Evolutionary conservation across 2,888 invertebrate species (phyloP).

Genomic region (Aphodius sticticus): DNA sequence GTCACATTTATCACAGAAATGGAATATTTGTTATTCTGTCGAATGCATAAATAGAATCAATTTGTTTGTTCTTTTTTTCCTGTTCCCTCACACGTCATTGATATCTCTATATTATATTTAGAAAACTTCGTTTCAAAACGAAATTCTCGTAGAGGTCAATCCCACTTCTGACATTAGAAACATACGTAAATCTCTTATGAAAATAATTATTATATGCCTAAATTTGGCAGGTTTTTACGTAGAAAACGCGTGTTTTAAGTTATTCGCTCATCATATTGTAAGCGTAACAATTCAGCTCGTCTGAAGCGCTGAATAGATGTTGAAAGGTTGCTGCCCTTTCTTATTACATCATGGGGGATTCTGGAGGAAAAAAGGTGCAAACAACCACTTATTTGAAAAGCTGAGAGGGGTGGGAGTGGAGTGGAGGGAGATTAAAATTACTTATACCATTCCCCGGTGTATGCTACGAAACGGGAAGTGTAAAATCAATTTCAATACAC

Average conservation of each 20-base stretch:
- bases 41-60: conserved; percentile 33
- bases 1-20: conserved; percentile 33
- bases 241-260: no score
- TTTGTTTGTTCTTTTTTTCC: conserved; percentile 27
- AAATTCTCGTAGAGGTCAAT: not conserved
- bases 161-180: no score
- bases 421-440: conserved; percentile 34
- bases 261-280: no score
- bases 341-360: not conserved
- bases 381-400: not conserved
- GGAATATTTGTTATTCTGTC: conserved; percentile 33
- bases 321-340: not conserved
- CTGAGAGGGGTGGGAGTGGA: not conserved
- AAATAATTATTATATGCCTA: no score
- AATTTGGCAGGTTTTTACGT: no score
- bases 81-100: not conserved
- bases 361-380: not conserved
- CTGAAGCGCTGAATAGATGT: not conserved
- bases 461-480: conserved; percentile 28
- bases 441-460: conserved; percentile 30
- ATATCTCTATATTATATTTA: not conserved
- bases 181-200: no score
- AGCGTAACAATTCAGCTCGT: no score
- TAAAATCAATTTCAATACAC: conserved; percentile 36
- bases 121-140: not conserved